Evolutionary conservation across 2,888 invertebrate genomes (phyloP).

Genomic region (Drosophila trichaetosa): DNA sequence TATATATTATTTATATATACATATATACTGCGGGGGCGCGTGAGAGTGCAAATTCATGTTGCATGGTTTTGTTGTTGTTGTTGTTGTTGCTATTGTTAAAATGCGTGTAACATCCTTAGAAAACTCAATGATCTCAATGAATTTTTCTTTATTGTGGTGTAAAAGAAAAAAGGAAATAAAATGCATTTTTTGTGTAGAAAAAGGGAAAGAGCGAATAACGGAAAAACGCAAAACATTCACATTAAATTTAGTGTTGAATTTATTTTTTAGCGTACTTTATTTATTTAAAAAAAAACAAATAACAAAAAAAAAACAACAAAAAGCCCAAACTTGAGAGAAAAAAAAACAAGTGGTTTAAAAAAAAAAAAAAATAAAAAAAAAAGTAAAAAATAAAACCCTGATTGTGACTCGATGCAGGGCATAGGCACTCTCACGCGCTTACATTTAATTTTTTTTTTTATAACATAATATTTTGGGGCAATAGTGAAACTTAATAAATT

Average conservation of each 20-base stretch:
- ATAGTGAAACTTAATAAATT: constrained; percentile 60
- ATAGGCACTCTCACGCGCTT: constrained; percentile 69
- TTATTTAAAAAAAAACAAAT: constrained; percentile 48
- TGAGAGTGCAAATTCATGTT: constrained; percentile 45
- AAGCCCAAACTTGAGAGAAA: not conserved
- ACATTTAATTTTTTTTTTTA: constrained; percentile 10
- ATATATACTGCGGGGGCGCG: constrained; percentile 30
- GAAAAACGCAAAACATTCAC: constrained; percentile 69
- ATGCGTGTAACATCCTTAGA: constrained; percentile 69
- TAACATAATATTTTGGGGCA: constrained; percentile 43
- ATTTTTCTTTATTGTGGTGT: constrained; percentile 73
- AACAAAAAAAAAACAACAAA: constrained; percentile 26
- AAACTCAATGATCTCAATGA: constrained; percentile 80
- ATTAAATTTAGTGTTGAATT: constrained; percentile 71
- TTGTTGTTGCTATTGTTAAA: constrained; percentile 33
- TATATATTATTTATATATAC: constrained; percentile 6
- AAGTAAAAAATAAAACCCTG: not conserved
- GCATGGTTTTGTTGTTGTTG: constrained; percentile 26
- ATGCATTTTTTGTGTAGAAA: constrained; percentile 69
- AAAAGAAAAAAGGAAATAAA: constrained; percentile 52
- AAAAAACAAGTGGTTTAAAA: not conserved
- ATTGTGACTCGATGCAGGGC: constrained; percentile 17
- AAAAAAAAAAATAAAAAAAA: not conserved
- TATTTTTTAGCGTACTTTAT: constrained; percentile 57
- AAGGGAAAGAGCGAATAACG: constrained; percentile 28